Evolutionary conservation across 2,888 invertebrate species (phyloP).

Genomic region (Trimorus sp.): DNA sequence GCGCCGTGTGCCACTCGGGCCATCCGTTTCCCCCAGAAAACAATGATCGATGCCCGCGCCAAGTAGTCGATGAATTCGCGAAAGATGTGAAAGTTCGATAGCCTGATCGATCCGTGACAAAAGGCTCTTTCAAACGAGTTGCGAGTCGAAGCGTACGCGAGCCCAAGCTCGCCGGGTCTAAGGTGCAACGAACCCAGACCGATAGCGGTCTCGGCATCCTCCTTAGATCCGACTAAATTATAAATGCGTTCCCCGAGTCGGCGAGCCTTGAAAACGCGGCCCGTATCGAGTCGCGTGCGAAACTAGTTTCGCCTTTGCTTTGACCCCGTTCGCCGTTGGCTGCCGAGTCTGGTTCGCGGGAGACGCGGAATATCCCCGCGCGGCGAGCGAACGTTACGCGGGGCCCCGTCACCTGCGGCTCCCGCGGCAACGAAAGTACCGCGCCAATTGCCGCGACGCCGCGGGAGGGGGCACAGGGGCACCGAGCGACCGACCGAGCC

Average conservation of each 20-base stretch:
- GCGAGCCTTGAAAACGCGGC: constrained; percentile 45
- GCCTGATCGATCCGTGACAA: constrained; percentile 64
- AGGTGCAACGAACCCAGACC: constrained; percentile 53
- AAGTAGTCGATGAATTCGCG: constrained; percentile 55
- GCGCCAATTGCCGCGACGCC: constrained; percentile 44
- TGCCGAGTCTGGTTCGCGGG: neutral
- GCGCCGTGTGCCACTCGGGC: constrained; percentile 38
- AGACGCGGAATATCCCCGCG: constrained; percentile 2
- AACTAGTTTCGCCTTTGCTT: constrained; percentile 63
- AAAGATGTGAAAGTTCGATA: constrained; percentile 65
- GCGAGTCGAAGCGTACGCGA: constrained; percentile 35
- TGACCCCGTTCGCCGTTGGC: constrained; percentile 50
- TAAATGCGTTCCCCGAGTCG: constrained; percentile 48
- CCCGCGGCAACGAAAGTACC: constrained; percentile 45
- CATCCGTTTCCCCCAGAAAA: constrained; percentile 43
- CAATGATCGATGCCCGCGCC: constrained; percentile 58
- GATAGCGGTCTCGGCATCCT: constrained; percentile 54
- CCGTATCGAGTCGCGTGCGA: constrained; percentile 58
- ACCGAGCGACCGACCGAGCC: constrained; percentile 12
- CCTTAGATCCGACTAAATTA: constrained; percentile 50
- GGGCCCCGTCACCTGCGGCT: constrained; percentile 42
- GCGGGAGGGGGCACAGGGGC: constrained; percentile 19
- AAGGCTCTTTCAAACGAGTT: constrained; percentile 50
- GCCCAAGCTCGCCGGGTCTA: constrained; percentile 32
- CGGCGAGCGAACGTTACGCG: constrained; percentile 20